Evolutionary conservation across 1,140 invertebrate genomes (phyloP).

Genomic region (Microplitis demolitor): DNA sequence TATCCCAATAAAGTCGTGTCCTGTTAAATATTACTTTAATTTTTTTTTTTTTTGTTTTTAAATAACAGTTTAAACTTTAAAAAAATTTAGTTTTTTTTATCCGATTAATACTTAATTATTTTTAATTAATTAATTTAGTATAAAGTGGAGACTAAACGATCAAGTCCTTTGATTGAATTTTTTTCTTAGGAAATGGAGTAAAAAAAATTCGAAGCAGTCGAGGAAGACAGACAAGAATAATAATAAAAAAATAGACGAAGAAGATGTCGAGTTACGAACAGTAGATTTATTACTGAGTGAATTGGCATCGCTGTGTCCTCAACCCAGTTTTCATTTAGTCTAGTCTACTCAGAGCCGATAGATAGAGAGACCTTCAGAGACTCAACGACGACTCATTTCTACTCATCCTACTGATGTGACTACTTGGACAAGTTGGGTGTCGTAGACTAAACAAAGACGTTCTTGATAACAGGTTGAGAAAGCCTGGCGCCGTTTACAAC

Average conservation of each 20-base stretch:
- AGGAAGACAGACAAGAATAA: background rate
- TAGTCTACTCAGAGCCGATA: conserved; percentile 29
- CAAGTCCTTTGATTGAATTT: too few species aligned
- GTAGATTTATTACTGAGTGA: background rate
- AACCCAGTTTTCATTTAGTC: conserved; percentile 39
- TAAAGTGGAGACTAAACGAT: too few species aligned
- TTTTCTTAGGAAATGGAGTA: background rate
- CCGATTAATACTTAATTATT: background rate
- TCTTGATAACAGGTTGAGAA: conserved; percentile 6
- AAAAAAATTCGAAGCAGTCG: too few species aligned
- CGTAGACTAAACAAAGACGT: conserved; percentile 28
- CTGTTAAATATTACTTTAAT: background rate
- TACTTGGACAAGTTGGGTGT: background rate
- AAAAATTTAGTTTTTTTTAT: background rate
- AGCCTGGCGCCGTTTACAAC: conserved; percentile 32
- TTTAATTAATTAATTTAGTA: background rate
- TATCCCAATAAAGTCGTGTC: conserved; percentile 38
- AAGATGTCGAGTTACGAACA: background rate
- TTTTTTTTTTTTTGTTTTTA: too few species aligned
- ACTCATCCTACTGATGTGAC: background rate
- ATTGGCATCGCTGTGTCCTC: conserved; percentile 32
- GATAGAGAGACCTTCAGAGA: conserved; percentile 38
- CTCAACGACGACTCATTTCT: background rate
- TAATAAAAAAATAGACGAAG: background rate
- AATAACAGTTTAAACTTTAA: too few species aligned